Percentiles rank a stretch among this genome's conserved stretches.
These are phyloP conservation scores for Panagrolaimus sp. DNA, from an alignment of 1,140 invertebrate genomes.

Conservation along the genomic window DNA sequence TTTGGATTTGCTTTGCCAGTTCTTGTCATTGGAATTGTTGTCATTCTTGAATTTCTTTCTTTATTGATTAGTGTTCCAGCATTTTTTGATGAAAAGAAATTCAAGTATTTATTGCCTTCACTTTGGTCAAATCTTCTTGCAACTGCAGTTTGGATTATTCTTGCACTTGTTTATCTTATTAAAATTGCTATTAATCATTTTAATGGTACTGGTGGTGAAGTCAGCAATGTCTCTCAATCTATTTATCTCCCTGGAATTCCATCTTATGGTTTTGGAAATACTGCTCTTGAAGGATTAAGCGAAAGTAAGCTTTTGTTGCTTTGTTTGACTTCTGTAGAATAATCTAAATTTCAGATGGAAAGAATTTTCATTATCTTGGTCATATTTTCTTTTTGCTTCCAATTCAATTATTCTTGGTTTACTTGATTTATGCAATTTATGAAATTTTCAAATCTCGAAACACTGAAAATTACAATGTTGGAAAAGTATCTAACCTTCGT, in stretches of 20 bases:
- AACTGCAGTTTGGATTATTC: neutral
- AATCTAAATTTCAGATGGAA: neutral
- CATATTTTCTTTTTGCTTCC: neutral
- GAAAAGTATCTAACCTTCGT: neutral
- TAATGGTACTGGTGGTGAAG: neutral
- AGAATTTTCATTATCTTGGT: neutral
- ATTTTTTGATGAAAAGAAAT: neutral
- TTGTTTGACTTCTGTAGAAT: neutral
- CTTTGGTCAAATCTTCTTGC: neutral
- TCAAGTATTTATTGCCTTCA: neutral
- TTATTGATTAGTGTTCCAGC: neutral
- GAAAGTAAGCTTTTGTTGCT: neutral
- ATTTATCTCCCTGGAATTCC: constrained; percentile 10
- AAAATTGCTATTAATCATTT: neutral
- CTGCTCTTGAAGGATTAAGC: neutral
- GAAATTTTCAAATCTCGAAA: neutral
- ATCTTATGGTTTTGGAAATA: neutral
- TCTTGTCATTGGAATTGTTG: neutral
- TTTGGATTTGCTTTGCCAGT: neutral
- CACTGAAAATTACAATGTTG: neutral
- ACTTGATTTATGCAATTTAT: neutral
- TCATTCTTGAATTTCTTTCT: neutral
- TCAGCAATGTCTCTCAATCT: neutral
- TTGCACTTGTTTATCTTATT: neutral
- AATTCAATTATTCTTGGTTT: neutral